phyloP scores from a whole-genome alignment of 2,113 vertebrate genomes.

The Megaceryle torquata region DNA sequence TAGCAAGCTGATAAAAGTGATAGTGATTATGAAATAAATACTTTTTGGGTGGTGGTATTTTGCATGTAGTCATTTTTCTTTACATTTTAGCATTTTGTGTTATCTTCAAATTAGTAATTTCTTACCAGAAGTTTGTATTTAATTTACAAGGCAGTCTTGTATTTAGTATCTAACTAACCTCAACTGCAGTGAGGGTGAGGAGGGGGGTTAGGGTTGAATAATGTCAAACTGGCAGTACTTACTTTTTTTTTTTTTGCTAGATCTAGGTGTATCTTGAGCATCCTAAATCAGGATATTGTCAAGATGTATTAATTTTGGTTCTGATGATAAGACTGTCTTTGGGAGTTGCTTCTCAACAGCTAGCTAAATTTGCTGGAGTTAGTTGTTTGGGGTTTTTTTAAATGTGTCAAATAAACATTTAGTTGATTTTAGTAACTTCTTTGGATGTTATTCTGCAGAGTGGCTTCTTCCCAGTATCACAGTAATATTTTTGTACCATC shows the following conservation, averaged over 20 bases:
- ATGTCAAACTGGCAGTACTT: not conserved
- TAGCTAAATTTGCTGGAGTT: not conserved
- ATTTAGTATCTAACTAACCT: not conserved
- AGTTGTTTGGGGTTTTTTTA: not conserved
- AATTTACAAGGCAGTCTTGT: not conserved
- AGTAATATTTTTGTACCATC: not conserved
- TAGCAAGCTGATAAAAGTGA: not conserved
- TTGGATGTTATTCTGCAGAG: not conserved
- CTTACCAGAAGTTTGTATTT: conserved; percentile 15
- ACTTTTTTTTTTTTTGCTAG: not conserved
- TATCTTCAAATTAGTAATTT: conserved; percentile 22
- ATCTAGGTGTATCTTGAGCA: not conserved
- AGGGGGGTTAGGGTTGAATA: not conserved
- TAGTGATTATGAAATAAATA: not conserved
- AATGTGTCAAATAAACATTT: not conserved
- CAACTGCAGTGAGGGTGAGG: not conserved
- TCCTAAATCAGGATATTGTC: not conserved
- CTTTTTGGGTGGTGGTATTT: not conserved
- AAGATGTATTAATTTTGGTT: not conserved
- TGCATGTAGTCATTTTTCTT: not conserved
- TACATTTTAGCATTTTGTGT: not conserved
- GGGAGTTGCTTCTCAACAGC: not conserved
- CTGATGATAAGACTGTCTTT: not conserved
- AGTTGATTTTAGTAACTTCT: not conserved
- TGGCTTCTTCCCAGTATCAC: not conserved